These are phyloP conservation scores for Margarornis squamiger DNA, from an alignment of 2,797 vertebrate genomes.

Conservation along the genomic window DNA sequence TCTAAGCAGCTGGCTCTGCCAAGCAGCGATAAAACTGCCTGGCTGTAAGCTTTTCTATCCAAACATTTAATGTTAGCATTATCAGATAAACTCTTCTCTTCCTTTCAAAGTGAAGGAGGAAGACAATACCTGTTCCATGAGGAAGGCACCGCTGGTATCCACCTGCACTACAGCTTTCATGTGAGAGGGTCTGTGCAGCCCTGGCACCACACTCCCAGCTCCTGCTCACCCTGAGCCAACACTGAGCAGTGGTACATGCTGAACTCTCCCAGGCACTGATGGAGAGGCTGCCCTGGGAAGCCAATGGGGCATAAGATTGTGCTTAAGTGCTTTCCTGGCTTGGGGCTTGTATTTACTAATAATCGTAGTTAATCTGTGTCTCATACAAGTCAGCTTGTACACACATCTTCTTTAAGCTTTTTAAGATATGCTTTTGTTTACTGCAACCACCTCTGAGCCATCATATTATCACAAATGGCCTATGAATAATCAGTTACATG, in stretches of 20 bases:
- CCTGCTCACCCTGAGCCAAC: neutral
- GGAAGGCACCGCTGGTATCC: accelerated
- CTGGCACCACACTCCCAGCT: neutral
- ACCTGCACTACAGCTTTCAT: neutral
- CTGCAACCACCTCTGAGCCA: neutral
- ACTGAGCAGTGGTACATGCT: neutral
- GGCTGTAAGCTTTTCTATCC: neutral
- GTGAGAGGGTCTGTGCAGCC: neutral
- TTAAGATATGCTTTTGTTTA: neutral
- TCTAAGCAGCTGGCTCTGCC: constrained; percentile 13
- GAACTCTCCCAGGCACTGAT: neutral
- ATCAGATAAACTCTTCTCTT: neutral
- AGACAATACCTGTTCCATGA: accelerated
- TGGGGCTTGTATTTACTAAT: neutral
- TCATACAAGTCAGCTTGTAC: neutral
- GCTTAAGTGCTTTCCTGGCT: neutral
- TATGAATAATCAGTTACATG: neutral
- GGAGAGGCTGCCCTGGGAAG: neutral
- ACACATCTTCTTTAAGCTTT: neutral
- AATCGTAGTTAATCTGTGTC: neutral
- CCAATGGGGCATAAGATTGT: neutral
- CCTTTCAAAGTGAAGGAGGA: neutral
- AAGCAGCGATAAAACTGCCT: neutral
- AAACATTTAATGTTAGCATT: neutral
- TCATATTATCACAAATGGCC: neutral